A percentile compares a stretch with the other conserved stretches of the same genome.
Conservation (phyloP, 2,888 invertebrate genomes). For the Drosophila bunnanda region DNA sequence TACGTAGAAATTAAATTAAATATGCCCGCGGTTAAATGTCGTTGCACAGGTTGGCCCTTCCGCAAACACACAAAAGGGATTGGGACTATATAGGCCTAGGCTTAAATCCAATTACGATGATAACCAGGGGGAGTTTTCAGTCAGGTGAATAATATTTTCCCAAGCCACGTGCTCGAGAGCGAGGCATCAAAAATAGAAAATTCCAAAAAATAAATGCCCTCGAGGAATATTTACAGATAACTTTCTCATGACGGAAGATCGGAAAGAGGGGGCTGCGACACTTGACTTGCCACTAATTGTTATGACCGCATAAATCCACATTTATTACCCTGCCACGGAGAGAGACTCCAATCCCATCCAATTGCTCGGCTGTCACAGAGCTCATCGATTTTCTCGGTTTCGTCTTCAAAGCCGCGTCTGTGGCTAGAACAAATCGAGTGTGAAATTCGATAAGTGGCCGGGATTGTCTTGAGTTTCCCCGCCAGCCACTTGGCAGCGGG, state of each 20-base stretch:
- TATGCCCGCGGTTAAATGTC: constrained; percentile 68
- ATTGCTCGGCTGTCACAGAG: constrained; percentile 39
- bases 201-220: neutral
- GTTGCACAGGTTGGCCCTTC: constrained; percentile 30
- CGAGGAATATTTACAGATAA: constrained; percentile 5
- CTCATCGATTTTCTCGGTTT: constrained; percentile 42
- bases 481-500: constrained; percentile 19
- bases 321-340: constrained; percentile 4
- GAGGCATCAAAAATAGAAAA: neutral
- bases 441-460: constrained; percentile 71
- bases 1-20: constrained; percentile 80
- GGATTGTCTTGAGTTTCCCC: constrained; percentile 20
- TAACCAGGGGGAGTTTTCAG: constrained; percentile 13
- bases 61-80: constrained; percentile 44
- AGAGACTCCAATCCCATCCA: constrained; percentile 5
- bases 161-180: constrained; percentile 7
- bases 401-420: constrained; percentile 35
- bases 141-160: constrained; percentile 23
- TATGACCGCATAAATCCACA: constrained; percentile 45
- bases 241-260: constrained; percentile 13
- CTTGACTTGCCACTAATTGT: constrained; percentile 51
- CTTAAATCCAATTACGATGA: constrained; percentile 45
- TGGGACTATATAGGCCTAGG: constrained; percentile 22
- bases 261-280: constrained; percentile 12
- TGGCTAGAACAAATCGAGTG: constrained; percentile 59